Conservation (phyloP, 2,888 invertebrate genomes). For the Drosophila pseudotakahashii region DNA sequence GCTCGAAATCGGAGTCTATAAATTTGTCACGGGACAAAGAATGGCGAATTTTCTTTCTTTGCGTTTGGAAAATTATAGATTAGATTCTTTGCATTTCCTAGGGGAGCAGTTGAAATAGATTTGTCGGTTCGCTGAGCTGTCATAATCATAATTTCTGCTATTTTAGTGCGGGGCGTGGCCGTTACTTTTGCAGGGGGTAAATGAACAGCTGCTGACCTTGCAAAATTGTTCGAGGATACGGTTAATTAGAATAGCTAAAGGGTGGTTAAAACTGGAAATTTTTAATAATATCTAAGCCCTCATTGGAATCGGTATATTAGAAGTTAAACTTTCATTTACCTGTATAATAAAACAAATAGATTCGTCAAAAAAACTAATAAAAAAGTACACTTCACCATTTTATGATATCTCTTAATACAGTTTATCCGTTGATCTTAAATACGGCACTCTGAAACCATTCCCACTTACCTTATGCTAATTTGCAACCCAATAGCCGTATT, state of each 20-base stretch:
- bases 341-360: too few relatives aligned
- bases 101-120: conserved; percentile 47
- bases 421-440: conserved; percentile 5
- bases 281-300: too few relatives aligned
- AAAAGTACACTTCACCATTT: background rate
- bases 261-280: background rate
- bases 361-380: background rate
- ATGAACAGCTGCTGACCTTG: conserved; percentile 63
- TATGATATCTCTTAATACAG: conserved; percentile 17
- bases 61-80: conserved; percentile 59
- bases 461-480: conserved; percentile 27
- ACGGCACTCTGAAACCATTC: background rate
- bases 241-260: conserved; percentile 46
- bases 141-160: conserved; percentile 70
- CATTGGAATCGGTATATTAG: too few relatives aligned
- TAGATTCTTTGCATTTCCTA: conserved; percentile 22
- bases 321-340: too few relatives aligned
- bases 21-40: conserved; percentile 41
- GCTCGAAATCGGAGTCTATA: conserved; percentile 42
- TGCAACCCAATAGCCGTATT: conserved; percentile 9
- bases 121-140: conserved; percentile 65
- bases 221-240: conserved; percentile 32
- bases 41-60: conserved; percentile 38
- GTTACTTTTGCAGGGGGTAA: conserved; percentile 60
- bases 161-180: conserved; percentile 66